phyloP scores from a whole-genome alignment of 2,113 vertebrate genomes.

The Sinocyclocheilus rhinocerous region DNA sequence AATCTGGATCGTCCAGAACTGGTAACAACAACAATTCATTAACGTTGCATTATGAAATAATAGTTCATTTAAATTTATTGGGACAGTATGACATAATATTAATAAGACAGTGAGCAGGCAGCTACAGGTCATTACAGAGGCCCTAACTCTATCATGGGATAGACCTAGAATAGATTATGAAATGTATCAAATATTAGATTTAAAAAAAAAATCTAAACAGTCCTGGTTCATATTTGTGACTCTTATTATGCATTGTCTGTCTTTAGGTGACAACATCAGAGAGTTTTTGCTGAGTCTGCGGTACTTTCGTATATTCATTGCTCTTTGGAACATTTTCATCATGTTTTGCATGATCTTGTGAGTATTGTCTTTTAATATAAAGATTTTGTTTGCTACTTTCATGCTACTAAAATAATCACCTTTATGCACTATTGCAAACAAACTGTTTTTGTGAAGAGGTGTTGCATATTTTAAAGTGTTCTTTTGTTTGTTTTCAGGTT shows the following conservation, averaged over 20 bases:
- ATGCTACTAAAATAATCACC: background rate
- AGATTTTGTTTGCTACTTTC: background rate
- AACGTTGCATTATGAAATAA: background rate
- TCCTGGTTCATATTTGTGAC: too few species aligned
- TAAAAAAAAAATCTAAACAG: too few species aligned
- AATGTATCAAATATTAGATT: too few species aligned
- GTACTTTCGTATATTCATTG: constrained; percentile 97
- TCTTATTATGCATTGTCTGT: background rate
- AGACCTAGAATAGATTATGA: too few species aligned
- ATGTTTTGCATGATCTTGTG: constrained; percentile 99
- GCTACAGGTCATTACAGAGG: too few species aligned
- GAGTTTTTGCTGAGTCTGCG: constrained; percentile 95
- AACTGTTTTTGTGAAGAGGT: too few species aligned
- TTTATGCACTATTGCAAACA: background rate
- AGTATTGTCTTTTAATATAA: constrained; percentile 70
- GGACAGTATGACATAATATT: too few species aligned
- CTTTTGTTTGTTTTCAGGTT: constrained; percentile 74
- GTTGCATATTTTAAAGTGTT: background rate
- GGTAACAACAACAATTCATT: constrained; percentile 69
- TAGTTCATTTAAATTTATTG: background rate
- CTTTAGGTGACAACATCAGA: constrained; percentile 91
- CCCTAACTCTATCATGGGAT: too few species aligned
- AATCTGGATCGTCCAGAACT: constrained; percentile 82
- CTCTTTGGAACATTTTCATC: constrained; percentile 97
- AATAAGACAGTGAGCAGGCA: too few species aligned